phyloP scores from a whole-genome alignment of 2,888 invertebrate species.

The Philereme vetulata region DNA sequence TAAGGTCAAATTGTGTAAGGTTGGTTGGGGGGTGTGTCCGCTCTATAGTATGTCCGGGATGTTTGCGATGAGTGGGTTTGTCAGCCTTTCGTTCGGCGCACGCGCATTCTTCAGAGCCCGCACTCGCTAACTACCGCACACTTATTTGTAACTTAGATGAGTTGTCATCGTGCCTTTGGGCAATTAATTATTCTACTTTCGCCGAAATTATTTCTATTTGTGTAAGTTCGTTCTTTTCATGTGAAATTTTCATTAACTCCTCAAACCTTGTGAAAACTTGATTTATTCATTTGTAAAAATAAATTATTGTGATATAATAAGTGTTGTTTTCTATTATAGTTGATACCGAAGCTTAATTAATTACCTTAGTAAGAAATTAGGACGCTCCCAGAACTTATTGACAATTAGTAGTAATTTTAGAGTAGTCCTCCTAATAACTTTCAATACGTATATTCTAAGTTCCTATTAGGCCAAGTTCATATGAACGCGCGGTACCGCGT shows the following conservation, averaged over 20 bases:
- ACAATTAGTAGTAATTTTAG: no score
- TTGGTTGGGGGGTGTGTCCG: conserved; percentile 22
- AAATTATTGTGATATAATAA: conserved; percentile 83
- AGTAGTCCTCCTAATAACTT: no score
- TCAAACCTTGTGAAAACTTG: conserved; percentile 75
- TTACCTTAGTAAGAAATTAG: no score
- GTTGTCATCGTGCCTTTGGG: conserved; percentile 37
- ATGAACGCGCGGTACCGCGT: no score
- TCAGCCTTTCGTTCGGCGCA: conserved; percentile 19
- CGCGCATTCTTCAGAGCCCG: conserved; percentile 14
- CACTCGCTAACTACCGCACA: conserved; percentile 26
- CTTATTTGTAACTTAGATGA: conserved; percentile 46
- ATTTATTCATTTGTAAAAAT: conserved; percentile 82
- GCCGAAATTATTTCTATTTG: conserved; percentile 35
- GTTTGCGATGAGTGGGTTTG: conserved; percentile 9
- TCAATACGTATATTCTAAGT: no score
- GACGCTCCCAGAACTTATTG: no score
- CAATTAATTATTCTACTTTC: conserved; percentile 38
- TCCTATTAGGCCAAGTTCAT: no score
- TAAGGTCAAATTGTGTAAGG: conserved; percentile 63
- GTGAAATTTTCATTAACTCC: conserved; percentile 54
- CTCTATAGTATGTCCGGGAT: conserved; percentile 14
- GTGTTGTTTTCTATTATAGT: conserved; percentile 34
- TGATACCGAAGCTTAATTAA: no score
- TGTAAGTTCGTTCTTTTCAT: conserved; percentile 35